A percentile compares a stretch with the other conserved stretches of the same genome.
Conservation (phyloP, 2,797 vertebrate species). For the Sebastes itinus region DNA sequence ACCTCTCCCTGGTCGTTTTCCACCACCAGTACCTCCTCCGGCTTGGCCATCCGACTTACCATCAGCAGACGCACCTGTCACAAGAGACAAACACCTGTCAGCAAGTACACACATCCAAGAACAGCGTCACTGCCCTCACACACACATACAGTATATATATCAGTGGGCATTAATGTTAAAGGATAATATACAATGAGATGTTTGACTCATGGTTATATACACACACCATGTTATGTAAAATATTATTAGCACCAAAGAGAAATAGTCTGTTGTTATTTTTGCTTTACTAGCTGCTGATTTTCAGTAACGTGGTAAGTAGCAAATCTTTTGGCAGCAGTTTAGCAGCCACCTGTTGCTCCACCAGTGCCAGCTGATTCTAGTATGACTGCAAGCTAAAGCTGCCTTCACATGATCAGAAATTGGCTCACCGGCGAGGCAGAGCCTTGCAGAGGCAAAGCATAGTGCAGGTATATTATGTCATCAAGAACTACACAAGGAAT, state of each 20-base stretch:
- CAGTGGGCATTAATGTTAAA: not conserved
- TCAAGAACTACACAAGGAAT: not conserved
- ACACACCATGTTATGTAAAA: not conserved
- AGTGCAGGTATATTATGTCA: not conserved
- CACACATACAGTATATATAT: not conserved
- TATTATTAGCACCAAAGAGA: not conserved
- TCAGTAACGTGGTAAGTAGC: slow-evolving; percentile 19
- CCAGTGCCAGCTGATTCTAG: slow-evolving; percentile 54
- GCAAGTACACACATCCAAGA: not conserved
- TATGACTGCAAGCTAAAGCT: slow-evolving; percentile 9
- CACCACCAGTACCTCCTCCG: slow-evolving; percentile 97
- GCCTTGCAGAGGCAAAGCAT: not conserved
- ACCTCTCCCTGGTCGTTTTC: slow-evolving; percentile 99
- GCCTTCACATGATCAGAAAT: not conserved
- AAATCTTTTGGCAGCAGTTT: slow-evolving; percentile 37
- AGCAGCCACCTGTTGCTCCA: slow-evolving; percentile 47
- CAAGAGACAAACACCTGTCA: slow-evolving; percentile 43
- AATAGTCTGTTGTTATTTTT: not conserved
- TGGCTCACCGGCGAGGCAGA: not conserved
- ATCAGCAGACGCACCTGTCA: slow-evolving; percentile 93
- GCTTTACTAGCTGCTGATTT: slow-evolving; percentile 31
- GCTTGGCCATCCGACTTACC: slow-evolving; percentile 99
- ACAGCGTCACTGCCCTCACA: not conserved
- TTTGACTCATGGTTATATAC: not conserved
- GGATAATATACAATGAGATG: not conserved